Evolutionary conservation across 1,140 invertebrate genomes (phyloP).

Genomic region (Megalonaias nervosa): DNA sequence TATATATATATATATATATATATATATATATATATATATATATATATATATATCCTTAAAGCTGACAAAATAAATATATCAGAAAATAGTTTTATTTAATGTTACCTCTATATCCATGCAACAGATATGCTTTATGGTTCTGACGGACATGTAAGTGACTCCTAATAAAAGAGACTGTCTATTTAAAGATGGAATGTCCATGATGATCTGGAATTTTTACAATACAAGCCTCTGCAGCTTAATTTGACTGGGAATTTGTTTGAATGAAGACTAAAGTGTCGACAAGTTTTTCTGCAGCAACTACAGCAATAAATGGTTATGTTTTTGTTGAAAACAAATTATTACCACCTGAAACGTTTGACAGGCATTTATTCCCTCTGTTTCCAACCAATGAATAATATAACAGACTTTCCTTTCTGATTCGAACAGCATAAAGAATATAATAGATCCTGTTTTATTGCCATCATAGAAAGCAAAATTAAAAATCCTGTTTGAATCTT

Average conservation of each 20-base stretch:
- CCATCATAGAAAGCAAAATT: constrained; percentile 9
- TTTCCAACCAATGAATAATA: constrained; percentile 11
- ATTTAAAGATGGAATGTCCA: constrained; percentile 19
- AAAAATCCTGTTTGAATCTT: constrained; percentile 13
- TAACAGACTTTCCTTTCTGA: neutral
- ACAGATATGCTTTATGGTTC: too few relatives aligned
- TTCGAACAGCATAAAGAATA: constrained; percentile 2
- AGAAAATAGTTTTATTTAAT: too few relatives aligned
- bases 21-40: too few relatives aligned
- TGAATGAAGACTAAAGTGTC: neutral
- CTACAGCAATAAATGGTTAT: neutral
- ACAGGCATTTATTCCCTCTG: neutral
- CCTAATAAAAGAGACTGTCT: too few relatives aligned
- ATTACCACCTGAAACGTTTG: constrained; percentile 6
- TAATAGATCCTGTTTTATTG: constrained; percentile 5
- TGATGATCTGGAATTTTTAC: constrained; percentile 9
- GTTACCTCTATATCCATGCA: too few relatives aligned
- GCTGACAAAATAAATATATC: too few relatives aligned
- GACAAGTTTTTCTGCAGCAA: constrained; percentile 14
- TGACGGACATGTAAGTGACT: too few relatives aligned
- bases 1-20: too few relatives aligned
- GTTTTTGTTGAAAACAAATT: neutral
- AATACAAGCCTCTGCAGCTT: constrained; percentile 11
- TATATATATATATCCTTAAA: too few relatives aligned
- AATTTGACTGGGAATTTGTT: constrained; percentile 3